Percentiles rank a stretch among this genome's conserved stretches.
These are phyloP conservation scores for Drosophila willistoni DNA, from an alignment of 1,140 invertebrate species.

Conservation along the genomic window DNA sequence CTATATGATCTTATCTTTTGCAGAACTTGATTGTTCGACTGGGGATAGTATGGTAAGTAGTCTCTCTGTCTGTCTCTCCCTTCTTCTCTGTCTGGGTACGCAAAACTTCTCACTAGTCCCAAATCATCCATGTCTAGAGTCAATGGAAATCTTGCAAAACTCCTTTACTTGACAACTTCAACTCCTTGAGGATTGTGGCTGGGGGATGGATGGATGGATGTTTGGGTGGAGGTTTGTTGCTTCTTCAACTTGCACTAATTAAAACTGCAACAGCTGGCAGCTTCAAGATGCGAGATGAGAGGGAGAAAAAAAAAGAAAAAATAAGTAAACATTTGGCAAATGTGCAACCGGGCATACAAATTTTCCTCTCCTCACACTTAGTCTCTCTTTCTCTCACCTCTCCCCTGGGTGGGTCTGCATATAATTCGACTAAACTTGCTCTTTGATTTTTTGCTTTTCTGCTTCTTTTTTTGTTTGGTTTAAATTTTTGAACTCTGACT, in stretches of 20 bases:
- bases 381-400: neutral
- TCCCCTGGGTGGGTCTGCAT: neutral
- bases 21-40: too few relatives aligned
- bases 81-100: too few relatives aligned
- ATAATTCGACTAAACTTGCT: conserved; percentile 8
- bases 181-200: conserved; percentile 8
- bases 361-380: neutral
- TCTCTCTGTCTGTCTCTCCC: neutral
- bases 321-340: conserved; percentile 16
- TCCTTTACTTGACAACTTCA: conserved; percentile 17
- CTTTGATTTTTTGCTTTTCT: neutral
- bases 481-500: conserved; percentile 18
- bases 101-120: neutral
- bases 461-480: conserved; percentile 5
- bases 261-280: conserved; percentile 20
- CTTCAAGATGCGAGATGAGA: neutral
- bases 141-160: conserved; percentile 2
- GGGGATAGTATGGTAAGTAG: neutral
- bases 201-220: too few relatives aligned
- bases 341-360: conserved; percentile 10
- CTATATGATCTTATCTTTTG: too few relatives aligned
- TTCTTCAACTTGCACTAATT: conserved; percentile 14
- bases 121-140: neutral
- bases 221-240: neutral
- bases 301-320: neutral